Base-by-base conservation (phyloP, 2,888 invertebrate species). In the Drosophila multiciliata region DNA sequence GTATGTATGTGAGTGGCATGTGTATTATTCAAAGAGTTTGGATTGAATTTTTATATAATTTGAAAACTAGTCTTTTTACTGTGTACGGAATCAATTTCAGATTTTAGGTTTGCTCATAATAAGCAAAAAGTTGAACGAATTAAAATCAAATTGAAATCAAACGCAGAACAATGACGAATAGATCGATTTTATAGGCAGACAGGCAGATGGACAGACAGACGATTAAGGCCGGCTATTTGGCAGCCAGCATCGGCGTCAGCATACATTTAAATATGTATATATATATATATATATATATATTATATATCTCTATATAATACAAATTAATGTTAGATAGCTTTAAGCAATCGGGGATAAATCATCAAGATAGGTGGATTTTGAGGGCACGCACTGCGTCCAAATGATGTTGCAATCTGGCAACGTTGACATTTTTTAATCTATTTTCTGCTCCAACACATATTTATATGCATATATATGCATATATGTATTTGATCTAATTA, bases 131-230 rank as follows among this genome's bases (percentile, higher is more conserved):
- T 26, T 55, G 20, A 38, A 36, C 29, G 45, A 29, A 36, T 20
- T n/a, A n/a, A 32, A 57, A 23, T 58, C 45, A 35, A 55, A 59
- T 62, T 58, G 20, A 38, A 59, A 67, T 63, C 53, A 68, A 70
- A 76, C 76, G 66, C 75, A 69, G 83, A 83, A 75, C 86, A 83
- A 85, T 88, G 83, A 88, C 88, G 88, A 83, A 88, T 83, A 79
- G 52, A 68, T 79, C 66, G 82, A 67, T 78, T 63, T 65, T 63
- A 70, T 59, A 58, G 71, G 38, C 52, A 58, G 53, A 50, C 65
- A 35, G 53, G 52, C 50, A 65, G 61, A 50, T 42, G 53, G 65
- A 64, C 53, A 55, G 64, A 58, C 36, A 53, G 66, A 68, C 60
- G 55, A 55, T 48, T 83, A 80, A 86, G 87, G 89, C 87, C 83